These are phyloP conservation scores for Zaprionus camerounensis DNA, from an alignment of 1,140 invertebrate genomes.

Conservation along the genomic window DNA sequence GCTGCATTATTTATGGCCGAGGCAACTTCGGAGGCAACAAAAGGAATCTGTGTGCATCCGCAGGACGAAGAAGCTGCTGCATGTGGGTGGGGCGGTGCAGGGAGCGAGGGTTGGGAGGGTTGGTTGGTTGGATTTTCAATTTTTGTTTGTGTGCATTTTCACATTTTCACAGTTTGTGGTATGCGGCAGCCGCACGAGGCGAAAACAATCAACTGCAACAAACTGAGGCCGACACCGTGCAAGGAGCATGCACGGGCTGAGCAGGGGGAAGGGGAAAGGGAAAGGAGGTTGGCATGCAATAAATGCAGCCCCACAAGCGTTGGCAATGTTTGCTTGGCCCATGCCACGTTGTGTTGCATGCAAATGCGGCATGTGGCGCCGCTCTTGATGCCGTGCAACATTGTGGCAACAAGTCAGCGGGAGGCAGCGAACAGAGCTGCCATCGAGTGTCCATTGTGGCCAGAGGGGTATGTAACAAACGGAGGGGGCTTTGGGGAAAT, in stretches of 20 bases:
- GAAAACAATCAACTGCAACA: constrained; percentile 72
- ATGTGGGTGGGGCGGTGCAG: neutral
- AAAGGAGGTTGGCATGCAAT: constrained; percentile 35
- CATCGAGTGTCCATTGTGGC: constrained; percentile 2
- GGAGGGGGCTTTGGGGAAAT: too few relatives aligned
- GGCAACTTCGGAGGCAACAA: constrained; percentile 41
- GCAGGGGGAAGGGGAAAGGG: neutral
- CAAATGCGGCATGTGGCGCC: constrained; percentile 62
- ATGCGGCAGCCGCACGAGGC: constrained; percentile 62
- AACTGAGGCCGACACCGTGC: constrained; percentile 36
- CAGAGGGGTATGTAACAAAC: neutral
- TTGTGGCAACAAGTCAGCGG: constrained; percentile 62
- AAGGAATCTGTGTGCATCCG: constrained; percentile 32
- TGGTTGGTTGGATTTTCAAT: constrained; percentile 61
- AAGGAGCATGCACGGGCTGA: neutral
- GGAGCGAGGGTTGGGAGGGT: neutral
- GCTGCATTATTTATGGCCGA: constrained; percentile 76
- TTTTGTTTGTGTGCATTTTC: constrained; percentile 66
- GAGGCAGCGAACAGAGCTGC: constrained; percentile 9
- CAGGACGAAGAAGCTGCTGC: constrained; percentile 28
- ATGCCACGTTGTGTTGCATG: constrained; percentile 62
- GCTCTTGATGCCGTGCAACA: constrained; percentile 51
- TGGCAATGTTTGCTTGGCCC: constrained; percentile 45
- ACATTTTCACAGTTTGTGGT: constrained; percentile 66
- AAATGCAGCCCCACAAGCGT: constrained; percentile 36